phyloP scores from a whole-genome alignment of 1,140 invertebrate species.

The Heliothis subflexa region DNA sequence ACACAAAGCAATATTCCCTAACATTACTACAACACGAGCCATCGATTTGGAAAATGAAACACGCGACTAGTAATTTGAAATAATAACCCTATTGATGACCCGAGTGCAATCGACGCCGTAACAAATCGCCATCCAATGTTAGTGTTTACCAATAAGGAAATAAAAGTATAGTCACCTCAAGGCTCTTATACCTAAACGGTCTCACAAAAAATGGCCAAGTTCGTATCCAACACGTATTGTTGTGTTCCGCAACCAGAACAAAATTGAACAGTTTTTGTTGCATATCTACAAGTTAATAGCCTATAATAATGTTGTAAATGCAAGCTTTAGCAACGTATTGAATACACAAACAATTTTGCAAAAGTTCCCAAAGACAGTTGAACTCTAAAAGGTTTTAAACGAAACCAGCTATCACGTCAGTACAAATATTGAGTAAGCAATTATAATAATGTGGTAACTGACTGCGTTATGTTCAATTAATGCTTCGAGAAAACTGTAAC shows the following conservation, averaged over 20 bases:
- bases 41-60: slow-evolving; percentile 13
- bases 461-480: slow-evolving; percentile 72
- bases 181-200: slow-evolving; percentile 52
- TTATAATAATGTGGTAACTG: slow-evolving; percentile 65
- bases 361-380: slow-evolving; percentile 11
- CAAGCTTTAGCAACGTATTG: neutral
- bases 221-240: slow-evolving; percentile 45
- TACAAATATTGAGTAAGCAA: slow-evolving; percentile 60
- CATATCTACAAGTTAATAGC: slow-evolving; percentile 35
- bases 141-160: slow-evolving; percentile 70
- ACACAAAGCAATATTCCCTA: slow-evolving; percentile 8
- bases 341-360: neutral
- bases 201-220: slow-evolving; percentile 39
- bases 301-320: slow-evolving; percentile 26
- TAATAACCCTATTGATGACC: slow-evolving; percentile 30
- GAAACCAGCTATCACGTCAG: slow-evolving; percentile 56
- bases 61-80: slow-evolving; percentile 30
- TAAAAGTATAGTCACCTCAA: slow-evolving; percentile 74
- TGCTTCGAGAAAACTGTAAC: slow-evolving; percentile 61
- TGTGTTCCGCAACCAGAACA: slow-evolving; percentile 43
- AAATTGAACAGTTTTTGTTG: slow-evolving; percentile 47
- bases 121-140: slow-evolving; percentile 50
- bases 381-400: slow-evolving; percentile 57
- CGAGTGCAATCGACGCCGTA: slow-evolving; percentile 23
- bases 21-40: slow-evolving; percentile 8